Evolutionary conservation across 2,888 invertebrate genomes (phyloP), one percentile per base, ranked within the genome.

Genomic region (Aquatica leii): DNA sequence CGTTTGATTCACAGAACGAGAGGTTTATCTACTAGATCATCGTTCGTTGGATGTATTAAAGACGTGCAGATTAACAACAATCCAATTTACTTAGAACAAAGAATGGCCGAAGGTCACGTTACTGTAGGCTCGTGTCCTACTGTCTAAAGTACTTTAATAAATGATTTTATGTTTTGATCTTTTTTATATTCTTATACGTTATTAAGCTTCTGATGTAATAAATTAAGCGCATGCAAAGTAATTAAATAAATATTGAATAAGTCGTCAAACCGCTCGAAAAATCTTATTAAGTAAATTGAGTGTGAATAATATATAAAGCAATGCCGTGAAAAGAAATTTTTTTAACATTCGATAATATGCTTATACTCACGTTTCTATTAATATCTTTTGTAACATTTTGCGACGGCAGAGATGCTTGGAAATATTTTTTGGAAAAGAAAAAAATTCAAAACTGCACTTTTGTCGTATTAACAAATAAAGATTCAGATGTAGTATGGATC

Each of bases 11-110:
- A 74, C 49, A 77, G 75, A 67, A 76, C 85, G 0, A 82, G 88
- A 24, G 96, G 95, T 1, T 86, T 93, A 2, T 85, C 85, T 37
- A 90, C 93, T 0, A 83, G 85, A 11, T 85, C 87, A 20, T 89
- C 90, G 8, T 97, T 87, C 80, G 89, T 92, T 35, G 94, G 95
- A 17, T 93, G 95, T 77, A 89, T 96, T 48, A 86, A 84, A 54
- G 90, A 92, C 76, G 84, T 94, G 1, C 78, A 84, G 53, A 87
- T 93, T 49, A 87, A 87, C 78, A 86, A 84, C 58, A 80, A 82
- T 40, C 70, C 75, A 0, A 79, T 86, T 35, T 74, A 75, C 6
- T 79, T 90, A n/a, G 81, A 81, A 52, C 82, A 85, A 17, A 83
- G 84, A 31, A 87, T 89, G 66, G 87, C 89, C 3, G 84, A 86